Conservation (phyloP, 2,797 vertebrate species). For the Gambelia wislizenii region DNA sequence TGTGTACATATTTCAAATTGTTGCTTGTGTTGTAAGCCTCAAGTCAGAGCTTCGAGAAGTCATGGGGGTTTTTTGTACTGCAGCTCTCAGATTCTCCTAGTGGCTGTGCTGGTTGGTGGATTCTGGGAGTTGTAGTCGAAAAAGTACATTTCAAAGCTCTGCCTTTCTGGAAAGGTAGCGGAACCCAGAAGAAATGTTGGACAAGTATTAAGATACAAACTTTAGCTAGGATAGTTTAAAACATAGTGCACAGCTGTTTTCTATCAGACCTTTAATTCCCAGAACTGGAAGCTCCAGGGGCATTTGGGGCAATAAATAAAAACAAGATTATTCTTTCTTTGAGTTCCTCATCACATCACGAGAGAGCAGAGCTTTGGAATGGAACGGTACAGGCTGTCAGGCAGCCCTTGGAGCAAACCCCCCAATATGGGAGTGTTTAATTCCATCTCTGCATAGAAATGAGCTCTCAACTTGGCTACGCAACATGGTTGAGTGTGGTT, state of each 20-base stretch:
- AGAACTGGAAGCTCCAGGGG: conserved; percentile 11
- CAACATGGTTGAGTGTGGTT: neutral
- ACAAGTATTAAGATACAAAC: neutral
- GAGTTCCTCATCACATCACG: neutral
- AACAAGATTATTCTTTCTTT: neutral
- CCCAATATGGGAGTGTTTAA: neutral
- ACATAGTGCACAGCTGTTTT: conserved; percentile 1
- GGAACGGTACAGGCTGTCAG: accelerated
- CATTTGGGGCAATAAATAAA: conserved; percentile 28
- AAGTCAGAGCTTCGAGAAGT: no score
- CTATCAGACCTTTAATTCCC: conserved; percentile 13
- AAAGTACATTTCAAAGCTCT: neutral
- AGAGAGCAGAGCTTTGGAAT: neutral
- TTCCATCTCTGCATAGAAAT: conserved; percentile 1
- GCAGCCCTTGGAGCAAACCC: neutral
- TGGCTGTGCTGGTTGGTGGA: no score
- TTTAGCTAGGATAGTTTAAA: neutral
- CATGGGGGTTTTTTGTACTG: no score
- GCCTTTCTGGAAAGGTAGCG: neutral
- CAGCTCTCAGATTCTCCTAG: no score
- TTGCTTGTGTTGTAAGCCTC: no score
- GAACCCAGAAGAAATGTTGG: neutral
- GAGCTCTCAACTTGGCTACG: neutral
- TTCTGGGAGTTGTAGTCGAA: neutral
- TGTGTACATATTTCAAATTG: no score